Evolutionary conservation across 2,888 invertebrate species (phyloP).

Genomic region (Drosophila pseudotalamancana): DNA sequence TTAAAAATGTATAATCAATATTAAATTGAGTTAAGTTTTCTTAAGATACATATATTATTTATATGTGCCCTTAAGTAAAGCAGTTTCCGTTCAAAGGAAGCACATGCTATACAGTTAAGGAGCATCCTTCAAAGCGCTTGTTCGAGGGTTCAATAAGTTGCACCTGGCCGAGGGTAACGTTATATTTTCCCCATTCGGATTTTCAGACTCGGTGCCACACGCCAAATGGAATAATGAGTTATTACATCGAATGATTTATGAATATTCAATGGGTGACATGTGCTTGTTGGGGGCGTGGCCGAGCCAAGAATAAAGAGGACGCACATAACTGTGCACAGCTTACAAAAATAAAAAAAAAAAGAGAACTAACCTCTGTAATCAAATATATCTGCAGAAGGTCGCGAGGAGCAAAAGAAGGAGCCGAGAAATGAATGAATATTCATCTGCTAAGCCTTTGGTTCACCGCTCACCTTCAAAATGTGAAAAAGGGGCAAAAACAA

Average conservation of each 20-base stretch:
- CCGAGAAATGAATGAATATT: constrained; percentile 17
- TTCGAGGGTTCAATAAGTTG: constrained; percentile 11
- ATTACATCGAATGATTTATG: constrained; percentile 73
- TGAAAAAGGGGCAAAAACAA: constrained; percentile 14
- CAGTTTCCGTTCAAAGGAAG: too few relatives aligned
- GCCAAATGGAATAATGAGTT: constrained; percentile 69
- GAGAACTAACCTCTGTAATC: constrained; percentile 43
- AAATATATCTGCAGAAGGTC: constrained; percentile 49
- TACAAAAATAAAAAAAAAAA: constrained; percentile 16
- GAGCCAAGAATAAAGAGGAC: constrained; percentile 2
- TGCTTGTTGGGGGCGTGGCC: constrained; percentile 24
- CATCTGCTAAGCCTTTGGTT: constrained; percentile 18
- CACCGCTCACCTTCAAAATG: too few relatives aligned
- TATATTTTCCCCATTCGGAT: constrained; percentile 40
- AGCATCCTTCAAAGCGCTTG: constrained; percentile 16
- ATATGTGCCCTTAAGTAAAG: too few relatives aligned
- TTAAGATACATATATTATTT: too few relatives aligned
- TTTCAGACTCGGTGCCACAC: constrained; percentile 13
- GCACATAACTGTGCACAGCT: constrained; percentile 52
- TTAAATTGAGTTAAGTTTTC: too few relatives aligned
- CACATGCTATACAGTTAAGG: too few relatives aligned
- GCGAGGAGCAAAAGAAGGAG: constrained; percentile 5
- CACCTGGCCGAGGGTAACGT: constrained; percentile 58
- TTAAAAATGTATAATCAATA: too few relatives aligned
- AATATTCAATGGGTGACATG: constrained; percentile 72